A percentile compares a stretch with the other conserved stretches of the same genome.
Evolutionary conservation across 2,797 vertebrate genomes (phyloP).

Genomic region (Trematomus bernacchii): DNA sequence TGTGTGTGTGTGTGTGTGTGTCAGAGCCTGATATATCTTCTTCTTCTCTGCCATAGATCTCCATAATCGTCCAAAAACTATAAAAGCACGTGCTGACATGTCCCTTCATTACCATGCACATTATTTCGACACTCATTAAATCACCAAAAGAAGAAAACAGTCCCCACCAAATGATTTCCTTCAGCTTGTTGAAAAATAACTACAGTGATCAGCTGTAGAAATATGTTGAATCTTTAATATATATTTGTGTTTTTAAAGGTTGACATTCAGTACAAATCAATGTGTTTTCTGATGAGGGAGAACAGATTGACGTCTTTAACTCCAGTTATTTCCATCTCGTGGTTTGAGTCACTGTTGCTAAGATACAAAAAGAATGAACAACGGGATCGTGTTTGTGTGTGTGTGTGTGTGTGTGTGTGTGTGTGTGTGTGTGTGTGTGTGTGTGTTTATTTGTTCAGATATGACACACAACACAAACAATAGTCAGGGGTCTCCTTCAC

Average conservation of each 20-base stretch:
- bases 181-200: too few species aligned
- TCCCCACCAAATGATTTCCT: too few species aligned
- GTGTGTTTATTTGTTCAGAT: constrained; percentile 41
- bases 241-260: neutral
- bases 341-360: constrained; percentile 40
- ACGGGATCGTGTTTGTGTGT: constrained; percentile 11
- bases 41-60: too few species aligned
- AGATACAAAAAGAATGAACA: constrained; percentile 37
- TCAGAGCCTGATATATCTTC: too few species aligned
- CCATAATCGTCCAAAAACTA: neutral
- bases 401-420: constrained; percentile 16
- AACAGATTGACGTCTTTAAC: constrained; percentile 6
- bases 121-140: too few species aligned
- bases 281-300: neutral
- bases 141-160: too few species aligned
- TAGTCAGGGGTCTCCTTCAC: constrained; percentile 63
- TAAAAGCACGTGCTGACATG: neutral
- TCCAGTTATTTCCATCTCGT: constrained; percentile 3
- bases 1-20: too few species aligned
- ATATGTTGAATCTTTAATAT: neutral
- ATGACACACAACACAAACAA: constrained; percentile 65
- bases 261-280: neutral
- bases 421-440: constrained; percentile 11
- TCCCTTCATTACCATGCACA: too few species aligned
- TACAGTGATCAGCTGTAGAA: too few species aligned